These are phyloP conservation scores for Pipistrellus pipistrellus DNA, from an alignment of 2,797 vertebrate genomes.

Conservation along the genomic window DNA sequence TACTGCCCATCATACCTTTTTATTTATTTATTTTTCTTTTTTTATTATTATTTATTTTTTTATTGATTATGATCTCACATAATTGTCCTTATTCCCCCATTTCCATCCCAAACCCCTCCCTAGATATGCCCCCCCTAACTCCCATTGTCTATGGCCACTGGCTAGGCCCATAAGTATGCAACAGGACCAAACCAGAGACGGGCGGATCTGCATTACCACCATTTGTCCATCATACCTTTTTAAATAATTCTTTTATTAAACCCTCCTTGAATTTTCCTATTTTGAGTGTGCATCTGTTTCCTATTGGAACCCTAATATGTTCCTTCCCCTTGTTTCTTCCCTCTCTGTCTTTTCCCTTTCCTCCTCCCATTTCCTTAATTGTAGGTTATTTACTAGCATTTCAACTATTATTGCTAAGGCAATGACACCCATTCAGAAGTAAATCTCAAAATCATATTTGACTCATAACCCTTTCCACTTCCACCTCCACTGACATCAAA, in stretches of 20 bases:
- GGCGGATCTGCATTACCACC: no score
- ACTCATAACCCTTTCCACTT: not conserved
- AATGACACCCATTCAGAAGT: not conserved
- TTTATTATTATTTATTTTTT: no score
- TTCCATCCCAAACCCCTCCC: no score
- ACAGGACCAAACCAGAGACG: no score
- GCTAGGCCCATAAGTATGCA: no score
- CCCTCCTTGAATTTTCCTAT: not conserved
- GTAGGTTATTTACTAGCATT: not conserved
- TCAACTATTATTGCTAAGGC: not conserved
- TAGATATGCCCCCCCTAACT: no score
- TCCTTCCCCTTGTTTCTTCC: not conserved
- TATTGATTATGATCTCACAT: no score
- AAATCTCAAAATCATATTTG: not conserved
- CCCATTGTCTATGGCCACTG: no score
- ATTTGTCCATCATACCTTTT: not conserved
- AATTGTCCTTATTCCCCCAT: no score
- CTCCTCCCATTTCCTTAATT: not conserved
- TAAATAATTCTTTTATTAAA: slow-evolving; percentile 24
- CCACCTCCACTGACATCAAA: not conserved
- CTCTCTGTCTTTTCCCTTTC: not conserved
- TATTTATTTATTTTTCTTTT: no score
- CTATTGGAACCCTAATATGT: not conserved
- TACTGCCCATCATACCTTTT: not conserved
- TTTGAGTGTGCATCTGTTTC: not conserved